These are phyloP conservation scores for Apoda limacodes DNA, from an alignment of 2,888 invertebrate species.

Conservation along the genomic window DNA sequence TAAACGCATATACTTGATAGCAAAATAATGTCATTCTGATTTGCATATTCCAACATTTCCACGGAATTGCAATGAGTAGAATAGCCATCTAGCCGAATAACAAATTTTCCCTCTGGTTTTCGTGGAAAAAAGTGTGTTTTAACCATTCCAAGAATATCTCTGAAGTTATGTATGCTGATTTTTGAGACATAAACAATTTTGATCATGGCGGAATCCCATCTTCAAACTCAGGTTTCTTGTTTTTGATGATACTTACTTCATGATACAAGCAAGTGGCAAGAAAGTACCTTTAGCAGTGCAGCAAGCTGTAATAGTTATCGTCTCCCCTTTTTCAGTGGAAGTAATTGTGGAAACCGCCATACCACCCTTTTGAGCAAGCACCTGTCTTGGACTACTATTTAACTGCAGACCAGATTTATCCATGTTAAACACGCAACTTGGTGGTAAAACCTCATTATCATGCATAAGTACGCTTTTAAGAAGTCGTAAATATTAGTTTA, in stretches of 20 bases:
- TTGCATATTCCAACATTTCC: slow-evolving; percentile 21
- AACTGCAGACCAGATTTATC: slow-evolving; percentile 19
- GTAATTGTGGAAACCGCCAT: slow-evolving; percentile 26
- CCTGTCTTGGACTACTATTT: slow-evolving; percentile 17
- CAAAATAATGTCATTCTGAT: slow-evolving; percentile 20
- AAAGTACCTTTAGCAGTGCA: slow-evolving; percentile 29
- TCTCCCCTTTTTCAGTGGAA: slow-evolving; percentile 31
- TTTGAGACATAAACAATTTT: too few relatives aligned
- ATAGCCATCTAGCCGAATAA: slow-evolving; percentile 22
- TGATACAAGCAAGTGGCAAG: slow-evolving; percentile 15
- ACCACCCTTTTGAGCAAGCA: slow-evolving; percentile 17
- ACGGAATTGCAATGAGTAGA: slow-evolving; percentile 18
- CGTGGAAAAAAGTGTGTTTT: slow-evolving; percentile 19
- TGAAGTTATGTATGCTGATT: too few relatives aligned
- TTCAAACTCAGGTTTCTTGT: slow-evolving; percentile 4
- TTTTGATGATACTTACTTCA: slow-evolving; percentile 11
- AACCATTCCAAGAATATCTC: slow-evolving; percentile 19
- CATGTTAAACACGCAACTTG: slow-evolving; percentile 16
- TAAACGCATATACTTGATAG: slow-evolving; percentile 18
- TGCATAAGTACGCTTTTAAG: too few relatives aligned
- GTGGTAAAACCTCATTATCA: too few relatives aligned
- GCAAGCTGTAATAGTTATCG: slow-evolving; percentile 27
- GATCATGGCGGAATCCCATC: not conserved
- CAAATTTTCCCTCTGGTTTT: slow-evolving; percentile 21
- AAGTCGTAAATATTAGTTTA: too few relatives aligned